phyloP scores from a whole-genome alignment of 1,140 invertebrate genomes.

The Penaeus chinensis region DNA sequence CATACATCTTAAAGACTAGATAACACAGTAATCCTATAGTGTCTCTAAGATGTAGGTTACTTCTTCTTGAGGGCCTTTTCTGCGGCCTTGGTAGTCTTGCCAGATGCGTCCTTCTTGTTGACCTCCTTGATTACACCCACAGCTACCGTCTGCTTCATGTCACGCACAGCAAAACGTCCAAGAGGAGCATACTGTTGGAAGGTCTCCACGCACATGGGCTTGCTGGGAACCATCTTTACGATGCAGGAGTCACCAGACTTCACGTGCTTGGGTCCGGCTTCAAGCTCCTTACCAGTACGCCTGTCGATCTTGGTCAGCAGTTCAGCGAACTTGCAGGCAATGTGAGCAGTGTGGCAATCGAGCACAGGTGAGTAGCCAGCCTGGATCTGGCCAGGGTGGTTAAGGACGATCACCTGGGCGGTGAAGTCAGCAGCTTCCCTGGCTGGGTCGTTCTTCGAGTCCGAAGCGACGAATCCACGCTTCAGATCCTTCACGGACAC shows the following conservation, averaged over 20 bases:
- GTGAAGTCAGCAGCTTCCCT: conserved; percentile 92
- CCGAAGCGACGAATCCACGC: conserved; percentile 96
- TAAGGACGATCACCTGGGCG: conserved; percentile 97
- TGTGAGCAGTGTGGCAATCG: conserved; percentile 99
- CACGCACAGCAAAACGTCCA: conserved; percentile 97
- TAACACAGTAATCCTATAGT: no score
- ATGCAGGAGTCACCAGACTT: conserved; percentile 98
- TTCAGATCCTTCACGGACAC: conserved; percentile 98
- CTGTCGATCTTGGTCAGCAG: conserved; percentile 98
- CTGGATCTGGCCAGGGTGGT: conserved; percentile 97
- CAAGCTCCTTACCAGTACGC: conserved; percentile 81
- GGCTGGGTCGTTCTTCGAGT: conserved; percentile 96
- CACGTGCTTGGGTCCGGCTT: conserved; percentile 77
- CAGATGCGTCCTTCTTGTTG: conserved; percentile 85
- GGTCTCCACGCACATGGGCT: conserved; percentile 97
- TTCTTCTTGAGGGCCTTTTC: conserved; percentile 94
- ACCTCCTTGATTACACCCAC: conserved; percentile 97
- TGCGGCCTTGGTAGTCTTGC: conserved; percentile 97
- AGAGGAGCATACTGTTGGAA: conserved; percentile 98
- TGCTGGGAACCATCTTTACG: conserved; percentile 89
- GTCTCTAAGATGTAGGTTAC: conserved; percentile 46
- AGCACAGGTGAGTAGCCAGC: conserved; percentile 97
- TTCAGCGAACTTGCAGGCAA: conserved; percentile 98
- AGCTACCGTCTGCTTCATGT: conserved; percentile 99
- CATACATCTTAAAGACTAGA: no score